Percentiles rank a stretch among this genome's conserved stretches.
phyloP scores from a whole-genome alignment of 2,113 vertebrate species.

The Pipa parva region DNA sequence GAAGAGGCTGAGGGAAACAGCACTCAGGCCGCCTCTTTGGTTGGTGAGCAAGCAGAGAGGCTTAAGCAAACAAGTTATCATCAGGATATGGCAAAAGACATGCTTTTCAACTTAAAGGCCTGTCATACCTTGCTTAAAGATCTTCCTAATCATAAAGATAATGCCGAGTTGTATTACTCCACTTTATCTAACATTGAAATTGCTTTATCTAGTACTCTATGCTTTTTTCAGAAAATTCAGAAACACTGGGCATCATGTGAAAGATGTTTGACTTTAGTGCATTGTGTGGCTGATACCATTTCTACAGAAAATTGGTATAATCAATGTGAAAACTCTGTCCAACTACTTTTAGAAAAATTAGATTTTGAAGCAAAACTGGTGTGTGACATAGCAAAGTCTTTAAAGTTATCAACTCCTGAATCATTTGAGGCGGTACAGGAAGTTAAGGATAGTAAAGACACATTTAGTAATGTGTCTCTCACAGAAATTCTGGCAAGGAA shows the following conservation, averaged over 20 bases:
- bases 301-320: constrained; percentile 6
- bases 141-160: constrained; percentile 62
- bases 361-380: constrained; percentile 81
- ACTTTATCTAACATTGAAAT: constrained; percentile 70
- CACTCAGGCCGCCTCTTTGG: constrained; percentile 62
- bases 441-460: constrained; percentile 63
- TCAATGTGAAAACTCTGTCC: constrained; percentile 45
- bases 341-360: constrained; percentile 75
- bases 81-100: constrained; percentile 60
- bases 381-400: constrained; percentile 78
- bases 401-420: constrained; percentile 72
- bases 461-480: constrained; percentile 57
- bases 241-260: constrained; percentile 37
- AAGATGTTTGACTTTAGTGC: constrained; percentile 25
- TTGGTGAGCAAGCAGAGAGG: constrained; percentile 59
- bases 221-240: constrained; percentile 59
- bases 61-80: constrained; percentile 49
- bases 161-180: constrained; percentile 53
- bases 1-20: constrained; percentile 73
- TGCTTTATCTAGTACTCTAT: constrained; percentile 65
- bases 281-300: background rate
- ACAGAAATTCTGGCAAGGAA: constrained; percentile 77
- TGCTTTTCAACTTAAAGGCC: constrained; percentile 73
- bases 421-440: constrained; percentile 67
- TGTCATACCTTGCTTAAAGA: constrained; percentile 72